Evolutionary conservation across 2,888 invertebrate genomes (phyloP), one percentile per base, ranked within the genome.

Genomic region (Idaea biselata): DNA sequence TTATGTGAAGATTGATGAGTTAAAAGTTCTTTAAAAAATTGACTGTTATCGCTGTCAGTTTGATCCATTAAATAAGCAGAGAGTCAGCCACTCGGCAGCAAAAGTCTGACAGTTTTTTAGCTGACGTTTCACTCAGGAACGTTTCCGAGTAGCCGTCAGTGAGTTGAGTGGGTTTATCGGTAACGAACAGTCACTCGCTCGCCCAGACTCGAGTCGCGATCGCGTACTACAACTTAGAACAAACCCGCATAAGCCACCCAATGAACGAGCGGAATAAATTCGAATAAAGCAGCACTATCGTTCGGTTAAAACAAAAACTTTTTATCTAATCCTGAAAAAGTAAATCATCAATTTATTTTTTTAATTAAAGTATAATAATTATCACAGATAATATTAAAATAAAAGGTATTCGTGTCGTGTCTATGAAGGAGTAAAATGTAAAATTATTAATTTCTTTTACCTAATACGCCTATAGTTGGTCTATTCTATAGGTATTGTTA

Each of bases 311-410:
- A 0, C 16, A 66, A 17, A 53, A 63, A 67, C 62, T 62, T 70
- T 70, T 72, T 69, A 73, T 73, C 66, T 68, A 73, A 69, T 73
- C 68, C 70, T 69, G 68, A 69, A 73, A 66, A 68, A 65, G 74
- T 73, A 75, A 56, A 18, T 56, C 18, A 80, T 78, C 73, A 78
- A 82, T 81, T 81, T 25, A 25, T 25, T 25, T 25, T 25, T 77
- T 76, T 80, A 81, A 83, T 84, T 84, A 87, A 86, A 87, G 81
- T 84, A 87, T 84, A 89, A 87, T 84, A 89, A 87, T 86, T 89
- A 90, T 90, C 90, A 91, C 90, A 91, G 90, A 88, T 86, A 89
- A 89, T 80, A 80, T 86, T 85, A 87, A 88, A 88, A 86, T 87
- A 86, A 88, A 86, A 82, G 75, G 79, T 83, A 80, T 77, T 78